Percentiles rank a stretch among this genome's conserved stretches.
phyloP scores from a whole-genome alignment of 2,113 vertebrate genomes.

The Mesocricetus auratus region DNA sequence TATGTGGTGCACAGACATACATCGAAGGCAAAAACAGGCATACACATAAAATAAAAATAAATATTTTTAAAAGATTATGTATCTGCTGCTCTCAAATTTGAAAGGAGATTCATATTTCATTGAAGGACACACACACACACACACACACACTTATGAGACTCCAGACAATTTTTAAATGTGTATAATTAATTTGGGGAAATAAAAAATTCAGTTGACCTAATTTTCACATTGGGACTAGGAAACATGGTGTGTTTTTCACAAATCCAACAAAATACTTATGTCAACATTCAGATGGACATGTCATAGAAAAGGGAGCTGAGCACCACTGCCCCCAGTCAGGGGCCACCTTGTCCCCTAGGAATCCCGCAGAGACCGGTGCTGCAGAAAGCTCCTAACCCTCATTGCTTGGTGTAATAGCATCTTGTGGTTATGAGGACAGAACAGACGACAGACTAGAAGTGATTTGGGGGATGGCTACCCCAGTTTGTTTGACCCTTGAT shows the following conservation, averaged over 20 bases:
- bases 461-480: not conserved
- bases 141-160: not conserved
- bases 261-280: slow-evolving; percentile 47
- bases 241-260: slow-evolving; percentile 15
- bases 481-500: not conserved
- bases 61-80: not conserved
- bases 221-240: slow-evolving; percentile 72
- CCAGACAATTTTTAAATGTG: slow-evolving; percentile 35
- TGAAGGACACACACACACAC: not conserved
- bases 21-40: not conserved
- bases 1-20: not conserved
- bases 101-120: slow-evolving; percentile 6
- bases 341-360: accelerated
- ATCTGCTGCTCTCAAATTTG: not conserved
- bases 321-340: not conserved
- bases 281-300: not conserved
- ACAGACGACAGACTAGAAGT: not conserved
- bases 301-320: not conserved
- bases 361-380: not conserved
- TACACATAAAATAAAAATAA: not conserved
- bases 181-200: slow-evolving; percentile 61
- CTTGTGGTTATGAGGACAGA: not conserved
- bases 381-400: not conserved
- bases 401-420: not conserved
- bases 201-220: slow-evolving; percentile 73